Conservation (phyloP, 2,888 invertebrate species). For the Acanthosoma haemorrhoidale region DNA sequence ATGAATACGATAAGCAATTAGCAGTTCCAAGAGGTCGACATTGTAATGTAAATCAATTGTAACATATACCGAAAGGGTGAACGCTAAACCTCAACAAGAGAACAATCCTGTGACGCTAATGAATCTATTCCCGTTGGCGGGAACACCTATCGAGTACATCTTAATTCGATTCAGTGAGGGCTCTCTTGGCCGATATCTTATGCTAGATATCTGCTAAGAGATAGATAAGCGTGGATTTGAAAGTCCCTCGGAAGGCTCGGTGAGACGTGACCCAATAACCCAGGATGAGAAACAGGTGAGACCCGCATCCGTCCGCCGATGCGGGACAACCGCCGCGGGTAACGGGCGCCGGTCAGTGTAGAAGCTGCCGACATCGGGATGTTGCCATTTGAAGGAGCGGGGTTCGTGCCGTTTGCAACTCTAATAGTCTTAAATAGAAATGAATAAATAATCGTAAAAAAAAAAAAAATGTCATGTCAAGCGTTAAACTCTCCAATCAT, state of each 20-base stretch:
- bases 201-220: neutral
- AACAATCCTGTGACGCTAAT: neutral
- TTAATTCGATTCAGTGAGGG: constrained; percentile 6
- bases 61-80: too few relatives aligned
- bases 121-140: neutral
- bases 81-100: too few relatives aligned
- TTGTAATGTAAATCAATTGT: too few relatives aligned
- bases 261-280: constrained; percentile 23
- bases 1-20: too few relatives aligned
- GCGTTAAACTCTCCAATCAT: too few relatives aligned
- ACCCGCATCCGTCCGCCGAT: constrained; percentile 23
- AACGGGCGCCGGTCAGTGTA: neutral
- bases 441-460: too few relatives aligned
- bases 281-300: constrained; percentile 26
- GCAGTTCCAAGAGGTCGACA: too few relatives aligned
- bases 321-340: constrained; percentile 15
- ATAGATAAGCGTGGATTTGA: constrained; percentile 23
- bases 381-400: neutral
- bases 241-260: constrained; percentile 10
- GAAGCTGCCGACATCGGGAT: neutral
- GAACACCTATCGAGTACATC: neutral
- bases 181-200: constrained; percentile 14
- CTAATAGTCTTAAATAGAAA: too few relatives aligned
- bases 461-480: too few relatives aligned
- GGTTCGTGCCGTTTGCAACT: too few relatives aligned